A percentile compares a stretch with the other conserved stretches of the same genome.
Conservation (phyloP, 2,888 invertebrate species). For the Clepsis dumicolana region DNA sequence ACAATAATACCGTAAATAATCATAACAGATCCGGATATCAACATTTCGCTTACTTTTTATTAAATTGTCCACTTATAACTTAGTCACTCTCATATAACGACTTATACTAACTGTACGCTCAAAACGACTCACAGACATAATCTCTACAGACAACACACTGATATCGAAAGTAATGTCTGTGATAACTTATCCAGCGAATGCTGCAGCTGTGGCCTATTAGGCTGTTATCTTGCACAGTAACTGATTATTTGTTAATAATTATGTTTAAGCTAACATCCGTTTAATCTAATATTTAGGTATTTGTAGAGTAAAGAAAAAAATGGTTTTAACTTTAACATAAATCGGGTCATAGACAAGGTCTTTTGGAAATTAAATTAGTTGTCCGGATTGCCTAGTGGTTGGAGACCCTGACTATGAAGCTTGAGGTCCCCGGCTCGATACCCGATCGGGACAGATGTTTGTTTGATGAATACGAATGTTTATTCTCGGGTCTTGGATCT, state of each 20-base stretch:
- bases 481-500: no score
- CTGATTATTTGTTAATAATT: background rate
- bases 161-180: background rate
- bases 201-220: constrained; percentile 5
- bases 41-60: constrained; percentile 3
- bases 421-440: no score
- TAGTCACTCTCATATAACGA: background rate
- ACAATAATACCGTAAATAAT: constrained; percentile 23
- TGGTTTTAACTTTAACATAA: no score
- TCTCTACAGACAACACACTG: background rate
- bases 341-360: no score
- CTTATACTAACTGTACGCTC: background rate
- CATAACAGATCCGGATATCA: constrained; percentile 18
- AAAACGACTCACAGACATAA: background rate
- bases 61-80: background rate
- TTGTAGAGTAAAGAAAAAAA: no score
- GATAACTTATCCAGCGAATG: background rate
- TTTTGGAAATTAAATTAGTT: no score
- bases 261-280: background rate
- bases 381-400: no score
- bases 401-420: no score
- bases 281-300: no score
- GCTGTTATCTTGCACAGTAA: background rate
- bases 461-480: no score
- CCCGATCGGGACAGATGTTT: no score